Base-by-base conservation (phyloP, 2,888 invertebrate species). In the Coelopa pilipes region DNA sequence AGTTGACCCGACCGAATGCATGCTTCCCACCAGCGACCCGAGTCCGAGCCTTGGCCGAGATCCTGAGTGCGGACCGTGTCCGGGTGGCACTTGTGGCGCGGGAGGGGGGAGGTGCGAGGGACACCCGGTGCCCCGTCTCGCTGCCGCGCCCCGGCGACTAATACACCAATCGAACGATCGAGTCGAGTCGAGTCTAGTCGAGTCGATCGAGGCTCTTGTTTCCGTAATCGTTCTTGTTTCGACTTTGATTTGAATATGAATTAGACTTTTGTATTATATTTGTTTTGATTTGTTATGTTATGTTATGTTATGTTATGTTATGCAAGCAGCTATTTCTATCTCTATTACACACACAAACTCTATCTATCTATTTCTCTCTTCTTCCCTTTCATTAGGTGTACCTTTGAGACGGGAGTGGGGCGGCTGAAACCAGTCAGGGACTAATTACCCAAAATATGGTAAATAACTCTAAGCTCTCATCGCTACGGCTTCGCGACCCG, bases 341-440 rank as follows among this genome's bases (percentile, higher is more conserved):
- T 74, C 63, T 72, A 46, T 67, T 53, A 53, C 68, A 75, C 65
- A 81, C 77, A 77, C 76, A 70, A 80, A 83, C 78, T 82, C 82
- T 83, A 84, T 84, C 83, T 84, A 79, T 78, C 79, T 80, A 78
- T 77, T 79, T 80, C 82, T 82, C 34, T 86, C 83, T 85, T 83
- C 83, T 85, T 83, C 82, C 83, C 83, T 57, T 71, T 65, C 80
- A 86, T 86, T 83, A 88, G 88, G 88, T 88, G 85, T 88, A 88
- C 87, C 88, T 88, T 88, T 88, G 88, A 88, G 88, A 88, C 88
- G 88, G 88, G 88, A 88, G 86, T 88, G 88, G 88, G 88, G 88
- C 88, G 88, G 88, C 88, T 88, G 88, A 88, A 86, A 88, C 88
- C 86, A 88, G 88, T 88, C 88, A 88, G 87, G 88, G 88, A 86